Conservation (phyloP, 2,113 vertebrate species). For the Atractosteus spatula region DNA sequence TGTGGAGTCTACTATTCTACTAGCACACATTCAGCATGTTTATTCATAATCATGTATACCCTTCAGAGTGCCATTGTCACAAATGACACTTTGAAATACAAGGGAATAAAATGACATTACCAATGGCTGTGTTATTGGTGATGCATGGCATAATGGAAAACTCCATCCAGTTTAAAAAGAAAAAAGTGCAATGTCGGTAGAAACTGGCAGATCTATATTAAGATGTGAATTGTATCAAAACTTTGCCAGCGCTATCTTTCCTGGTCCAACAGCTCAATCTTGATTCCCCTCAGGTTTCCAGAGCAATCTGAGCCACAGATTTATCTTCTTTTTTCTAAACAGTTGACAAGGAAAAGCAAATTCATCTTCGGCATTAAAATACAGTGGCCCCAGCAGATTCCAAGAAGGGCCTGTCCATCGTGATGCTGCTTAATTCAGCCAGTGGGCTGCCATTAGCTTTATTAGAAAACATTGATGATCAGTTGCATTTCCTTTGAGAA, state of each 20-base stretch:
- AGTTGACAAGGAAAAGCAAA: conserved; percentile 49
- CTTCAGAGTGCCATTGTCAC: too few relatives aligned
- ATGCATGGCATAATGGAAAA: too few relatives aligned
- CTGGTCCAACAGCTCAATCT: conserved; percentile 37
- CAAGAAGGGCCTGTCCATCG: conserved; percentile 36
- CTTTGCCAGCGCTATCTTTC: conserved; percentile 34
- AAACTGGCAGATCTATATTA: conserved; percentile 32
- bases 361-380: conserved; percentile 52
- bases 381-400: conserved; percentile 36
- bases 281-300: conserved; percentile 42
- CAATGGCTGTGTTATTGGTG: too few relatives aligned
- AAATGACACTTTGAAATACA: too few relatives aligned
- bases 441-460: conserved; percentile 46
- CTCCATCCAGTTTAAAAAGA: conserved; percentile 6
- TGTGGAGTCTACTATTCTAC: too few relatives aligned
- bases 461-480: conserved; percentile 40
- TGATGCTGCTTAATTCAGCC: not conserved
- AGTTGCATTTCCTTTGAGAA: not conserved
- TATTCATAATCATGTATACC: too few relatives aligned
- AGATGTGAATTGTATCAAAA: conserved; percentile 43
- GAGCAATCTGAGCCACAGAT: conserved; percentile 43
- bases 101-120: too few relatives aligned
- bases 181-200: conserved; percentile 39
- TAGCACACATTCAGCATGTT: too few relatives aligned
- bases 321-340: conserved; percentile 57